phyloP scores from a whole-genome alignment of 30 jellyfish, hydroid and myxozoan species.

The Nemopilema nomurai region DNA sequence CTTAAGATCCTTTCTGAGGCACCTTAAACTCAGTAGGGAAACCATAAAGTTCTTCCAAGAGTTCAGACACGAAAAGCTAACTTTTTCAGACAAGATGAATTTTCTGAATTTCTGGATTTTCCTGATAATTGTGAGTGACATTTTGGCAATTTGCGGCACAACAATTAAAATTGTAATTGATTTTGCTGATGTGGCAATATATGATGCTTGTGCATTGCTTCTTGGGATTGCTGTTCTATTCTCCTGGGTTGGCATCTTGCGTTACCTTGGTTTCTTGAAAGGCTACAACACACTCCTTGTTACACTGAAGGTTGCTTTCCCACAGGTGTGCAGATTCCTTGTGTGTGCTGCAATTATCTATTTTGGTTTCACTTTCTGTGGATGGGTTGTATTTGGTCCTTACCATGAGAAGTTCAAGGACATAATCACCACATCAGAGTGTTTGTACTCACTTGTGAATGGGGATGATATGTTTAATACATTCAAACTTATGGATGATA shows the following conservation, averaged over 20 bases:
- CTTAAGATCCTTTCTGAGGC: conserved; percentile 60
- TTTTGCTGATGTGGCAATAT: conserved; percentile 38
- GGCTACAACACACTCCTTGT: conserved; percentile 89
- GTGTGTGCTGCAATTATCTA: conserved; percentile 83
- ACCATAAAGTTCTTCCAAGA: conserved; percentile 81
- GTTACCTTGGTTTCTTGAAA: conserved; percentile 83
- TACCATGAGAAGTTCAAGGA: conserved; percentile 88
- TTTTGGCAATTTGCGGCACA: conserved; percentile 79
- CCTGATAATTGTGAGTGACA: conserved; percentile 76
- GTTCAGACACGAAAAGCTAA: conserved; percentile 86
- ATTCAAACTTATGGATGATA: conserved; percentile 72
- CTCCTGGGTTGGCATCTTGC: conserved; percentile 92
- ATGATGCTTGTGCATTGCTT: conserved; percentile 79
- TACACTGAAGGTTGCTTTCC: conserved; percentile 87
- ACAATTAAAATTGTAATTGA: conserved; percentile 51
- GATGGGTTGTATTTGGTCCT: conserved; percentile 98
- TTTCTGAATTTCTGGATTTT: conserved; percentile 90
- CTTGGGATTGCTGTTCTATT: conserved; percentile 89
- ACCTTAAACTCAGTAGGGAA: conserved; percentile 55
- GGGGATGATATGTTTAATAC: conserved; percentile 99
- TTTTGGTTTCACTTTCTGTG: conserved; percentile 92
- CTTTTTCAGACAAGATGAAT: conserved; percentile 83
- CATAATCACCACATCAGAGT: conserved; percentile 82
- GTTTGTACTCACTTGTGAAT: conserved; percentile 89
- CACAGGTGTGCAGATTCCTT: conserved; percentile 79